Percentiles rank a stretch among this genome's conserved stretches.
Evolutionary conservation across 1,140 invertebrate species (phyloP).

Genomic region (Arctopsyche grandis): DNA sequence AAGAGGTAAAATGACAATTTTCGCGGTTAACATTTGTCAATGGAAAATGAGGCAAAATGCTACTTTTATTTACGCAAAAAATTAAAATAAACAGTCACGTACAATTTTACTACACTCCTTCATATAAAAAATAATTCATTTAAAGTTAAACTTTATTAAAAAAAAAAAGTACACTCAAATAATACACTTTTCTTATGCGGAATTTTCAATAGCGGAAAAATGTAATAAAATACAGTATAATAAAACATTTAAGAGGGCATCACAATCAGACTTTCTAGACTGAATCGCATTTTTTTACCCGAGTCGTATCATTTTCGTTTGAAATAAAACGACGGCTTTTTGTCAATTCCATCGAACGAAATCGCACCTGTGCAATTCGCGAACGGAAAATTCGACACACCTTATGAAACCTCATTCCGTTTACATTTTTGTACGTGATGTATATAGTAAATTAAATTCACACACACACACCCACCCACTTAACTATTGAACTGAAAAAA

Average conservation of each 20-base stretch:
- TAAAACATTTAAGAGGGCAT: too few relatives aligned
- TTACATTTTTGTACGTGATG: slow-evolving; percentile 5
- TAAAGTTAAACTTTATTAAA: too few relatives aligned
- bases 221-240: too few relatives aligned
- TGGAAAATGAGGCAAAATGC: background rate
- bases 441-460: background rate
- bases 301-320: too few relatives aligned
- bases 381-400: background rate
- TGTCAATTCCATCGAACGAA: too few relatives aligned
- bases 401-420: slow-evolving; percentile 22
- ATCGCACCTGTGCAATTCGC: background rate
- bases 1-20: slow-evolving; percentile 17
- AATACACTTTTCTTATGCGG: too few relatives aligned
- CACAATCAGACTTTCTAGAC: slow-evolving; percentile 2
- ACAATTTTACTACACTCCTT: background rate
- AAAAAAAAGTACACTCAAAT: too few relatives aligned
- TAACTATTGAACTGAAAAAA: too few relatives aligned
- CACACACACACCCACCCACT: too few relatives aligned
- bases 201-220: background rate
- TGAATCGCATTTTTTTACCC: background rate
- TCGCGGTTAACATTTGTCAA: slow-evolving; percentile 24
- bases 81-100: background rate
- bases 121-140: background rate
- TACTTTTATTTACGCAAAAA: too few relatives aligned
- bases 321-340: too few relatives aligned